These are phyloP conservation scores for Nothocercus nigrocapillus DNA, from an alignment of 2,113 vertebrate genomes.

Conservation along the genomic window DNA sequence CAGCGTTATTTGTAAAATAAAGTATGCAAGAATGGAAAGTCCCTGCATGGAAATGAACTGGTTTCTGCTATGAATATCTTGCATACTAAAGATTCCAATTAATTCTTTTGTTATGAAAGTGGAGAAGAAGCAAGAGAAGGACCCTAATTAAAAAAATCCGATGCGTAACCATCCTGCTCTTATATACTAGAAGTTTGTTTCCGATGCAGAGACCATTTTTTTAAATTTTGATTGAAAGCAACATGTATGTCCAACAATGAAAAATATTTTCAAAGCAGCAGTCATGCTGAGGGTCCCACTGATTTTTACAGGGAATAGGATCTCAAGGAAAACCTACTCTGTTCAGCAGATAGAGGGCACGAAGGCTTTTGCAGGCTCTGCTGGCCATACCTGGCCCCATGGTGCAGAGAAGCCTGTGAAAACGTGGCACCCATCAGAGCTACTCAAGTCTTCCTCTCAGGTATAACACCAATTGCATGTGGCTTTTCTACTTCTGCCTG, in stretches of 20 bases:
- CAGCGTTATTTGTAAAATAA: neutral
- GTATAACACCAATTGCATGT: neutral
- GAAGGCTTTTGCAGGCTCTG: neutral
- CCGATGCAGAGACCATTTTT: neutral
- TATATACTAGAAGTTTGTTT: neutral
- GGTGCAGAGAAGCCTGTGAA: accelerated
- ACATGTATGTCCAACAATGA: neutral
- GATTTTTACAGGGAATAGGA: neutral
- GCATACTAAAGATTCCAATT: neutral
- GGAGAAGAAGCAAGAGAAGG: slow-evolving; percentile 2
- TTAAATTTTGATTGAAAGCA: neutral
- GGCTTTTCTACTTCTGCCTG: neutral
- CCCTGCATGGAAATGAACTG: neutral
- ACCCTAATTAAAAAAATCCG: neutral
- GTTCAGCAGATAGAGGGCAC: accelerated
- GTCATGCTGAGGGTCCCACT: accelerated
- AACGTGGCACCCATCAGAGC: accelerated
- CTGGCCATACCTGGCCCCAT: too few species aligned
- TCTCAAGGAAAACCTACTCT: neutral
- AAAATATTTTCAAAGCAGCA: neutral
- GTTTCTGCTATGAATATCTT: neutral
- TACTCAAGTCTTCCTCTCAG: neutral
- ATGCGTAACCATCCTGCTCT: neutral
- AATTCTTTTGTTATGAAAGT: slow-evolving; percentile 30
- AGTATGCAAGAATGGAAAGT: neutral